Percentiles rank a stretch among this genome's conserved stretches.
Evolutionary conservation across 2,888 invertebrate species (phyloP).

Genomic region (Sabellastarte sp.): DNA sequence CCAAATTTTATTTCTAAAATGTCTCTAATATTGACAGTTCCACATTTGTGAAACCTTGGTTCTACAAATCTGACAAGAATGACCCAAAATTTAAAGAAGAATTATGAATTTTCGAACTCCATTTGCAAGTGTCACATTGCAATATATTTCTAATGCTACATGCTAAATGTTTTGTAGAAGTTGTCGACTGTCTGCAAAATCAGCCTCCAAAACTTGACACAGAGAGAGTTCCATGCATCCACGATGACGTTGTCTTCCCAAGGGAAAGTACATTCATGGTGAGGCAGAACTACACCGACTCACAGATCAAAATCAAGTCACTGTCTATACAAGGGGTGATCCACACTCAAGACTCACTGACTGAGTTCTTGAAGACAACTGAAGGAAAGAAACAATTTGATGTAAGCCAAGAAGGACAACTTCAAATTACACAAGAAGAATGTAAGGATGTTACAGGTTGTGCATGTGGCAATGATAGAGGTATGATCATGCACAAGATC

Average conservation of each 20-base stretch:
- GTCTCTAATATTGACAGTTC: too few species aligned
- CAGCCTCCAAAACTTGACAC: background rate
- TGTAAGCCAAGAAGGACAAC: background rate
- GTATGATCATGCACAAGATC: background rate
- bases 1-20: too few species aligned
- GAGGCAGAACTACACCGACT: background rate
- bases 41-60: too few species aligned
- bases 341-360: background rate
- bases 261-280: background rate
- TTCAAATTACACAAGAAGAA: background rate
- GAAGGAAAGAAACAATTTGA: background rate
- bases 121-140: too few species aligned
- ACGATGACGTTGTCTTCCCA: background rate
- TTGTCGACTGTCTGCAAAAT: background rate
- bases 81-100: too few species aligned
- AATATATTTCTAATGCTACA: too few species aligned
- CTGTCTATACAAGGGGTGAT: background rate
- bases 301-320: background rate
- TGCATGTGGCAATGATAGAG: background rate
- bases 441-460: background rate
- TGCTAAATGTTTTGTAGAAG: too few species aligned
- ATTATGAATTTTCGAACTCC: too few species aligned
- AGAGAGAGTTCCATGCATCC: background rate
- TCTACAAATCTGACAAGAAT: too few species aligned
- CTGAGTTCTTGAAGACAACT: background rate